phyloP scores from a whole-genome alignment of 2,113 vertebrate species.

The Apteryx owenii region DNA sequence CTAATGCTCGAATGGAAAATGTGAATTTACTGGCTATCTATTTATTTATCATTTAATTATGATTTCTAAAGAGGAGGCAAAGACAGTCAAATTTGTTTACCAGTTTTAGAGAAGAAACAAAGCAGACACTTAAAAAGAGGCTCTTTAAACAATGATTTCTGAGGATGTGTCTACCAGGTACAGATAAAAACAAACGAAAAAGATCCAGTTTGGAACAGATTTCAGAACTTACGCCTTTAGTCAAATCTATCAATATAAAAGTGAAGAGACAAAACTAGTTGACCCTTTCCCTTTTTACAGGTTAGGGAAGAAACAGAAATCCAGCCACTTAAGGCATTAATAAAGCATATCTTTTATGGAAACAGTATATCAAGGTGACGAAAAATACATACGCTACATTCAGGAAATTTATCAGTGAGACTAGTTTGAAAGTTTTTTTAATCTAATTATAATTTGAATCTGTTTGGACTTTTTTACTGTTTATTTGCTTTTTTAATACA shows the following conservation, averaged over 20 bases:
- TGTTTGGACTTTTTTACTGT: not conserved
- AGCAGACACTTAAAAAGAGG: not conserved
- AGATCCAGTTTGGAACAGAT: not conserved
- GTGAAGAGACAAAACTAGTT: not conserved
- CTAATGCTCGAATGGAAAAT: not conserved
- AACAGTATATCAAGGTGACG: not conserved
- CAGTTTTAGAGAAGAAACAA: not conserved
- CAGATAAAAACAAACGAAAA: not conserved
- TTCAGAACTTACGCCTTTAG: not conserved
- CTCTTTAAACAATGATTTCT: not conserved
- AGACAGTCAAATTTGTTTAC: not conserved
- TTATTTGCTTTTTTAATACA: not conserved
- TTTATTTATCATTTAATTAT: not conserved
- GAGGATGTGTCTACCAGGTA: not conserved
- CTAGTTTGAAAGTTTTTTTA: not conserved
- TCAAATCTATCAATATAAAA: not conserved
- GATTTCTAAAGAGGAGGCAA: not conserved
- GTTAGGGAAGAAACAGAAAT: not conserved
- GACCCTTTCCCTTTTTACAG: not conserved
- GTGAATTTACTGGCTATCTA: not conserved
- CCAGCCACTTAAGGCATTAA: not conserved
- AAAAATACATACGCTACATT: not conserved
- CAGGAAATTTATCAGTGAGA: not conserved
- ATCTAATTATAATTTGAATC: not conserved
- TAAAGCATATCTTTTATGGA: not conserved